Evolutionary conservation across 2,888 invertebrate genomes (phyloP), one percentile per base, ranked within the genome.

Genomic region (Micropterix aruncella): DNA sequence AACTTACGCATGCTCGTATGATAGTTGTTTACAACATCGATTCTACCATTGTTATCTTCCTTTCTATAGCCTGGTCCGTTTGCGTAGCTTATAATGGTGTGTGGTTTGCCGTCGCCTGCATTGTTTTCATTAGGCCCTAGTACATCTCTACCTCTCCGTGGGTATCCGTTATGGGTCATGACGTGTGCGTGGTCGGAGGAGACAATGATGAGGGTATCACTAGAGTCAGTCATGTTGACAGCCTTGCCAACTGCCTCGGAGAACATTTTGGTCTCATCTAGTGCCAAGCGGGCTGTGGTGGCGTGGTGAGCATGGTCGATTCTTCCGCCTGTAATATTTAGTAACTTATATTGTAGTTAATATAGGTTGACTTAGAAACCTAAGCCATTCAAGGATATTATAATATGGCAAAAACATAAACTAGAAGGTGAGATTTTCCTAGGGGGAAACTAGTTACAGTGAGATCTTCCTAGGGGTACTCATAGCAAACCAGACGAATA

Each of bases 101-200:
- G 79, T 0, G 75, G 75, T 44, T 74, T 53, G 36, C 60, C 61
- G 49, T 77, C 75, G 14, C 58, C 64, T 19, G 62, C 70, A 19
- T 61, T 58, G 16, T 62, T 61, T 45, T 62, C 66, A 1, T 62
- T 60, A 1, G 66, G 53, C 0, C 68, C 70, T 19, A 65, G 56
- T 44, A 70, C 60, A 50, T 62, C 60, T 38, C 57, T 55, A 15
- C 67, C 66, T 42, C 83, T 69, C 16, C 60, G 61, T 7, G 80
- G 70, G 59, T 88, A 87, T 1, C 88, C 87, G 43, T 70, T 73
- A 50, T 77, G 63, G 18, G 73, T 66, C 73, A 87, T 76, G 0
- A 79, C 77, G 59, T 87, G 86, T 1, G 83, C 75, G 58, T 87
- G 87, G 62, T 87, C 87, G 0, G 85, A 70, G 0, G 85, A 83